phyloP scores from a whole-genome alignment of 2,888 invertebrate species.

The Syritta pipiens region DNA sequence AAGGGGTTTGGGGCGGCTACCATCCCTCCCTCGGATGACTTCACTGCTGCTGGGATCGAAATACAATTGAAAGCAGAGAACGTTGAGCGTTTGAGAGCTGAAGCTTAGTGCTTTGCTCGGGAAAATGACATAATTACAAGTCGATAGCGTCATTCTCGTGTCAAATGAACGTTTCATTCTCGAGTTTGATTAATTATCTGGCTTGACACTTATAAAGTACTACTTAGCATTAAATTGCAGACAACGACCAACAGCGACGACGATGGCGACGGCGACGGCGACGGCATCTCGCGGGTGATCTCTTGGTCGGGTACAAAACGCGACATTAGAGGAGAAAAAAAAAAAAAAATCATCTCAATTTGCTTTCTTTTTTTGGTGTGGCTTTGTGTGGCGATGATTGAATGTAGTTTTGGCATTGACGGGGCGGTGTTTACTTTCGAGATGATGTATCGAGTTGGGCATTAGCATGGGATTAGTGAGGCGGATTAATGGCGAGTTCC shows the following conservation, averaged over 20 bases:
- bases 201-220: slow-evolving; percentile 32
- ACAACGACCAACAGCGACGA: not conserved
- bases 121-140: slow-evolving; percentile 66
- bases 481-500: slow-evolving; percentile 22
- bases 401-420: slow-evolving; percentile 13
- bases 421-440: no score
- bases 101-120: slow-evolving; percentile 43
- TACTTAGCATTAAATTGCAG: slow-evolving; percentile 43
- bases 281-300: no score
- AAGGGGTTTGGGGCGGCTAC: no score
- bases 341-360: slow-evolving; percentile 21
- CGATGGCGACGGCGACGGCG: no score
- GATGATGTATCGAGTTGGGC: slow-evolving; percentile 26
- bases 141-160: slow-evolving; percentile 37
- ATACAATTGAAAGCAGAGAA: slow-evolving; percentile 51
- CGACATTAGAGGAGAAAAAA: not conserved
- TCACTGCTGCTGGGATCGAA: slow-evolving; percentile 44
- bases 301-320: slow-evolving; percentile 13
- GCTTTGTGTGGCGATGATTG: slow-evolving; percentile 19
- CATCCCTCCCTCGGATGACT: no score
- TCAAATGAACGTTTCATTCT: slow-evolving; percentile 23
- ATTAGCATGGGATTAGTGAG: not conserved
- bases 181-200: slow-evolving; percentile 56
- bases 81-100: slow-evolving; percentile 53
- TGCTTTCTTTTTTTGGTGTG: slow-evolving; percentile 31